Evolutionary conservation across 64 coral and sea anemone species (phyloP), one percentile per base, ranked within the genome.

Genomic region (Pocillopora verrucosa): DNA sequence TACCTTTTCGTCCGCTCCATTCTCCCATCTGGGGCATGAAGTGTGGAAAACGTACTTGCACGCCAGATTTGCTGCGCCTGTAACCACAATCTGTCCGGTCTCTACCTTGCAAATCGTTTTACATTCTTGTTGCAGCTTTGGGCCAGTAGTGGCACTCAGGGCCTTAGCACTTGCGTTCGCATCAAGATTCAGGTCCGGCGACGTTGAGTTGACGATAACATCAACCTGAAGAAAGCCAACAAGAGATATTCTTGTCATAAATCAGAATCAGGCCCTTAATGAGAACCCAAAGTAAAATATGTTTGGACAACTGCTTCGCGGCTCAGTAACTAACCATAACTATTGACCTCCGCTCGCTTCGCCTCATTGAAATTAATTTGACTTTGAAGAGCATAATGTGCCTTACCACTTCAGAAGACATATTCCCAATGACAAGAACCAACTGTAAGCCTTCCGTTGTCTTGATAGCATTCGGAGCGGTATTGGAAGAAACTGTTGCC

Each of bases 41-140:
- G 91, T 72, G 81, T 91, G 86, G 61, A 95, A 91, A 19, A 95
- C 94, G 4, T 88, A 64, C 34, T 78, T 84, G 26, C 94, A 95
- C 0, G 75, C 57, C 19, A 95, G 74, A 5, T 92, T 92, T 41
- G 89, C 70, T 24, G 17, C 30, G 26, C 61, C 76, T 3, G 86
- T 91, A 16, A 95, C 72, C 13, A 63, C 72, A 22, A 89, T 62
- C 11, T 91, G 56, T 10, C 94, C 94, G 34, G 4, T 22, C 9
- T 72, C 58, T 13, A 95, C 76, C 2, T 60, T 16, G 13, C 89
- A 89, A 19, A 78, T 92, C 1, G 14, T 58, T 2, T 24, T 88
- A 59, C 94, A 95, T 56, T 95, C 78, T 83, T 92, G 89, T 34
- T 95, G 94, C 35, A 95, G 61, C 14, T 3, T 36, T 14, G 89